A percentile compares a stretch with the other conserved stretches of the same genome.
Conservation (phyloP, 2,888 invertebrate genomes). For the Orthonychiurus folsomi region DNA sequence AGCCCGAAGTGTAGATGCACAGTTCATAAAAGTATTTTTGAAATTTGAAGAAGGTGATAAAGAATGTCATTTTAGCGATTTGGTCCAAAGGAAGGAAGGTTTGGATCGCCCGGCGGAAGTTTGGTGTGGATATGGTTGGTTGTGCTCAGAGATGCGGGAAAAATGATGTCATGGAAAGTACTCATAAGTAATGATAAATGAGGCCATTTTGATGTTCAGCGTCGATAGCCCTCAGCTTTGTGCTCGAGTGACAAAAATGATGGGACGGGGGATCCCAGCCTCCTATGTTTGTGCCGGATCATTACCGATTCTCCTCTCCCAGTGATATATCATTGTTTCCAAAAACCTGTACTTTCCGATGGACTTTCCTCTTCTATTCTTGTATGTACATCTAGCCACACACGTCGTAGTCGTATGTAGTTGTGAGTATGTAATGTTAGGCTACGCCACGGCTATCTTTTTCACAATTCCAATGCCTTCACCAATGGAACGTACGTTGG, state of each 20-base stretch:
- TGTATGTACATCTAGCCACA: not conserved
- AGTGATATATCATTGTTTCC: not conserved
- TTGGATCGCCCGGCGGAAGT: not conserved
- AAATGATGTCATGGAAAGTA: slow-evolving; percentile 13
- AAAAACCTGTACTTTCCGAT: too few relatives aligned
- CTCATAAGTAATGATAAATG: slow-evolving; percentile 14
- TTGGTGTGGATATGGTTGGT: not conserved
- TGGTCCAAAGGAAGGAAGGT: not conserved
- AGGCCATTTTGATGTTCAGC: slow-evolving; percentile 14
- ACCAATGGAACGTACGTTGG: too few relatives aligned
- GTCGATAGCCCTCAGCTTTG: slow-evolving; percentile 12
- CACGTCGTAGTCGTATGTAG: not conserved
- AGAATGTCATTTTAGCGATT: not conserved
- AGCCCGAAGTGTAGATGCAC: too few relatives aligned
- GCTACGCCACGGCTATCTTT: too few relatives aligned
- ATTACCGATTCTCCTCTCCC: not conserved
- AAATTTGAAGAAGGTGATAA: slow-evolving; percentile 6
- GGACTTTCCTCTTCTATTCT: not conserved
- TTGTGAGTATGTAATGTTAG: too few relatives aligned
- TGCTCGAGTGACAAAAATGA: slow-evolving; percentile 1
- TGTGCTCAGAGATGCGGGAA: slow-evolving; percentile 9
- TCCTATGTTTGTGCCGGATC: slow-evolving; percentile 1
- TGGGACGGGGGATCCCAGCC: slow-evolving; percentile 1
- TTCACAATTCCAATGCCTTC: too few relatives aligned
- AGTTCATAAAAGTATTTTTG: not conserved